Evolutionary conservation across 2,113 vertebrate species (phyloP).

Genomic region (Hippolais icterina): DNA sequence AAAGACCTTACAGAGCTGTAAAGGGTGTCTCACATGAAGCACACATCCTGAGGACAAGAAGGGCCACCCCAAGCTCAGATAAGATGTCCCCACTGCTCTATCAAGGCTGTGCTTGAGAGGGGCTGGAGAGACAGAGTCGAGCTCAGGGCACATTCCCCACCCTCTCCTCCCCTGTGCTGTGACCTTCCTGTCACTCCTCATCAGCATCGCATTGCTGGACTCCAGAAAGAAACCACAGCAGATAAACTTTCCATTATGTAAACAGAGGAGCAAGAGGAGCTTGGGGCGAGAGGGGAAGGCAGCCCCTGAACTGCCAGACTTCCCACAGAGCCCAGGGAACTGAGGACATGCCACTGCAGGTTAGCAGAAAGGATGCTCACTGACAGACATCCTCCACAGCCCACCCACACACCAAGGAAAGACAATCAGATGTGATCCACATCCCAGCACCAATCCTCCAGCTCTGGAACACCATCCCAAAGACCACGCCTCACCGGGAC

Average conservation of each 20-base stretch:
- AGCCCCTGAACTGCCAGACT: background rate
- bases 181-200: slow-evolving; percentile 59
- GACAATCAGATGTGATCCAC: background rate
- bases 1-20: background rate
- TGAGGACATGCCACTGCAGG: background rate
- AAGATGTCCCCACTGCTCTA: background rate
- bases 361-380: background rate
- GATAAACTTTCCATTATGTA: slow-evolving; percentile 29
- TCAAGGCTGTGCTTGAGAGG: background rate
- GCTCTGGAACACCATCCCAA: background rate
- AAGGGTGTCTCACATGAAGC: background rate
- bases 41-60: background rate
- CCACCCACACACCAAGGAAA: background rate
- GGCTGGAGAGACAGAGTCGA: background rate
- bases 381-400: background rate
- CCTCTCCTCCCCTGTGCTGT: background rate
- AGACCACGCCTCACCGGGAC: background rate
- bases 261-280: slow-evolving; percentile 27
- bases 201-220: background rate
- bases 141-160: background rate
- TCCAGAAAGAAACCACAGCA: background rate
- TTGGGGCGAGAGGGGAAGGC: background rate
- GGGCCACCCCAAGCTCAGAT: background rate
- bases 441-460: background rate
- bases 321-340: background rate